phyloP scores from a whole-genome alignment of 2,113 vertebrate genomes.

The Mormyrus lacerda region DNA sequence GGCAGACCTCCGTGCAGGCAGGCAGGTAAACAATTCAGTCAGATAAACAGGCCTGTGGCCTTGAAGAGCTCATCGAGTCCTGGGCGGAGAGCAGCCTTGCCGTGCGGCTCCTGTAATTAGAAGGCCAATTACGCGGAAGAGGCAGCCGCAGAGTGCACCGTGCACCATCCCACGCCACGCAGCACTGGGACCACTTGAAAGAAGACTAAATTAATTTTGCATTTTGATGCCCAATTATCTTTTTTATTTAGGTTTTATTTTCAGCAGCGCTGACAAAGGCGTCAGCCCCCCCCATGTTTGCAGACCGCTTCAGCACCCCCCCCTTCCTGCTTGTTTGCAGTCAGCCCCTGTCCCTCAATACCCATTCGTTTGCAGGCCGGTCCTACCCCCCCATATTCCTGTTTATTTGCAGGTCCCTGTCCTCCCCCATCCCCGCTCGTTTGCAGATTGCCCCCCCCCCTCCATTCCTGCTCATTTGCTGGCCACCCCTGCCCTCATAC shows the following conservation, averaged over 20 bases:
- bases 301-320: too few relatives aligned
- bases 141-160: conserved; percentile 13
- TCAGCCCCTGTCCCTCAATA: background rate
- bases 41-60: background rate
- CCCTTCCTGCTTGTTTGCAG: too few relatives aligned
- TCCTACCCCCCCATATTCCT: too few relatives aligned
- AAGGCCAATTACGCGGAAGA: conserved; percentile 23
- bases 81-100: background rate
- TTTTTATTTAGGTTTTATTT: background rate
- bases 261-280: conserved; percentile 17
- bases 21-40: background rate
- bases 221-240: conserved; percentile 19
- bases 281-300: background rate
- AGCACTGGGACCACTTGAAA: conserved; percentile 10
- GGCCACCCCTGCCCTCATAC: background rate
- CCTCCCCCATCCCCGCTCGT: too few relatives aligned
- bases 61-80: conserved; percentile 2
- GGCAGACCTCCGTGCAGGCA: background rate
- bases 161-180: background rate
- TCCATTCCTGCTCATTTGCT: background rate
- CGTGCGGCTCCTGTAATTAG: background rate
- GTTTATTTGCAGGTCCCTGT: background rate
- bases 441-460: background rate
- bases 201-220: conserved; percentile 12
- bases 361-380: too few relatives aligned